phyloP scores from a whole-genome alignment of 2,888 invertebrate species.

The Drosophila neonasuta region DNA sequence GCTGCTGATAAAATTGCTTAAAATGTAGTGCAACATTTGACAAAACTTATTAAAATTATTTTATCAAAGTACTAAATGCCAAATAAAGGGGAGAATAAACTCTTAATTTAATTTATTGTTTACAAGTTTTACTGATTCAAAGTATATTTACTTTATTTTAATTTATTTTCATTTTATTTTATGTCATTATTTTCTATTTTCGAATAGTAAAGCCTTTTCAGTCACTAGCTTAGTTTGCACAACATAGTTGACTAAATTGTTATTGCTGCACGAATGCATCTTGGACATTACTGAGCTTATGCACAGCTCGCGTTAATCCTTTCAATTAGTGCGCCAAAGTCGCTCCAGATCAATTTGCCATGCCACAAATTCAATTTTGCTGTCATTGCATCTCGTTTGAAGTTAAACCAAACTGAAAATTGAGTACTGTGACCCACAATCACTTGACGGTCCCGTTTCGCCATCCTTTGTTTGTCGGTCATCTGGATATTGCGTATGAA shows the following conservation, averaged over 20 bases:
- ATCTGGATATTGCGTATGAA: not conserved
- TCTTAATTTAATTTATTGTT: too few species aligned
- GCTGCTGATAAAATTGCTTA: too few species aligned
- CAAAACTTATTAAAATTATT: too few species aligned
- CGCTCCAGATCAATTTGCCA: conserved; percentile 52
- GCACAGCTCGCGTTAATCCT: conserved; percentile 47
- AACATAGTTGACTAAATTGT: conserved; percentile 11
- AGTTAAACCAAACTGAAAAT: conserved; percentile 65
- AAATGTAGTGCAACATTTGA: too few species aligned
- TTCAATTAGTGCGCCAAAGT: conserved; percentile 62
- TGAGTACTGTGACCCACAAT: conserved; percentile 61
- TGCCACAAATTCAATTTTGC: conserved; percentile 66
- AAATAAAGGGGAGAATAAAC: too few species aligned
- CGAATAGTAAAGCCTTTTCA: not conserved
- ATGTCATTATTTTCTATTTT: not conserved
- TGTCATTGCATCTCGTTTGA: conserved; percentile 51
- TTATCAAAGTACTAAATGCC: too few species aligned
- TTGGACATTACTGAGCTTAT: not conserved
- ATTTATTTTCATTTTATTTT: not conserved
- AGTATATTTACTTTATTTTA: not conserved
- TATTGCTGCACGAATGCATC: conserved; percentile 19
- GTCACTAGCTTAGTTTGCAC: not conserved
- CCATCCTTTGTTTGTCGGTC: conserved; percentile 39
- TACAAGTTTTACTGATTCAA: not conserved
- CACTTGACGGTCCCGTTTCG: conserved; percentile 23